Percentiles rank a stretch among this genome's conserved stretches.
Evolutionary conservation across 2,797 vertebrate species (phyloP).

Genomic region (Holocentrus rufus): DNA sequence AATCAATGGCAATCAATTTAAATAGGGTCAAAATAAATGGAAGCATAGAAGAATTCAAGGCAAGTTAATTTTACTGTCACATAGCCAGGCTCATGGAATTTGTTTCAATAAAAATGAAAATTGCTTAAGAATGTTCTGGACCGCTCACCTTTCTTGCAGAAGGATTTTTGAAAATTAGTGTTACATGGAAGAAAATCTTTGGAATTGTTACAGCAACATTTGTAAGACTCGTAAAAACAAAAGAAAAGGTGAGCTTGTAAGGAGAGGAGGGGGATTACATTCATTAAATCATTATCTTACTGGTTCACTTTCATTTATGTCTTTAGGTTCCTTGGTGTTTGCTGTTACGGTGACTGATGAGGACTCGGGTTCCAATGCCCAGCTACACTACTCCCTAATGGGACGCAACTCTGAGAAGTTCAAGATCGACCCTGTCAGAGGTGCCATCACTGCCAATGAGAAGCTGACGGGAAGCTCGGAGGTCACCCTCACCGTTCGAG

Average conservation of each 20-base stretch:
- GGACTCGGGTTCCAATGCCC: constrained; percentile 90
- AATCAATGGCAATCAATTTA: background rate
- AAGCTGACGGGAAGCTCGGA: constrained; percentile 86
- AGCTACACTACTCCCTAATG: constrained; percentile 92
- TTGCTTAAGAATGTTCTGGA: too few species aligned
- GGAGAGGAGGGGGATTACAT: too few species aligned
- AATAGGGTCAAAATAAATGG: too few species aligned
- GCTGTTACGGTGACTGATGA: constrained; percentile 96
- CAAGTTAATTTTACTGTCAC: too few species aligned
- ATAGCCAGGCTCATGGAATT: too few species aligned
- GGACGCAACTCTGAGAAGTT: constrained; percentile 94
- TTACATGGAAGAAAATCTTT: background rate
- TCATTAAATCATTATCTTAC: too few species aligned
- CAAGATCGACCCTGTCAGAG: constrained; percentile 91
- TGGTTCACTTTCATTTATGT: background rate
- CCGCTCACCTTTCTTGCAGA: background rate
- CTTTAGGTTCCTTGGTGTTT: constrained; percentile 92
- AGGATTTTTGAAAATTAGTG: background rate
- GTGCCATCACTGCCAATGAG: constrained; percentile 91
- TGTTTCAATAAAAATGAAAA: too few species aligned
- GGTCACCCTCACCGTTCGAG: constrained; percentile 93
- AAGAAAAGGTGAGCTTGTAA: too few species aligned
- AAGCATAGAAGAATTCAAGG: background rate
- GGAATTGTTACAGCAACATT: too few species aligned
- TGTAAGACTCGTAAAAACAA: too few species aligned